These are phyloP conservation scores for Lacerta viridis DNA, from an alignment of 2,797 vertebrate species.

Conservation along the genomic window DNA sequence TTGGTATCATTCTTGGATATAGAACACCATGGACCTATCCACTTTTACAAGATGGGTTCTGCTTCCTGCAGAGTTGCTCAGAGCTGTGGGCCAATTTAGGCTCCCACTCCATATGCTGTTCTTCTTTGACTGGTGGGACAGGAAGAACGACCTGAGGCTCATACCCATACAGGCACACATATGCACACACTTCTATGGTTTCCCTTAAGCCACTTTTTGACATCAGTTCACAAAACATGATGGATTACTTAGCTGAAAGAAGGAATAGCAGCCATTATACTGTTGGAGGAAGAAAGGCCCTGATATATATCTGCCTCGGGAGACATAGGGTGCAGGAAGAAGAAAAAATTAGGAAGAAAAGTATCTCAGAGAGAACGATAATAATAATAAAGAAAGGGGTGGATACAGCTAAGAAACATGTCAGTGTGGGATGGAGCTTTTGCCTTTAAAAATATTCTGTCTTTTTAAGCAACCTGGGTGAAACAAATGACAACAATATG, in stretches of 20 bases:
- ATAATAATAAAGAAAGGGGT: not conserved
- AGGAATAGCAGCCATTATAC: conserved; percentile 2
- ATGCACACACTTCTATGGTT: not conserved
- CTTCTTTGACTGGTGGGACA: conserved; percentile 5
- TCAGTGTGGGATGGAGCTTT: not conserved
- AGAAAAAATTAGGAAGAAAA: not conserved
- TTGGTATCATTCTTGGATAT: conserved; percentile 1
- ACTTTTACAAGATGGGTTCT: not conserved
- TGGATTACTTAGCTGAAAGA: not conserved
- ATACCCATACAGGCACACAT: not conserved
- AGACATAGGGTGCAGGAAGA: conserved; percentile 6
- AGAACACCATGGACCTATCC: not conserved
- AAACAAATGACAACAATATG: not conserved
- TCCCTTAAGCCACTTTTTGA: not conserved
- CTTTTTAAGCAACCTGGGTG: not conserved
- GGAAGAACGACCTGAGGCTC: not conserved
- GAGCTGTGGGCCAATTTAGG: not conserved
- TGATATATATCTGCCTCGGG: conserved; percentile 60
- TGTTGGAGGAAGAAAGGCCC: not conserved
- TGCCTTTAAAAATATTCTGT: not conserved
- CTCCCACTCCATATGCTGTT: conserved; percentile 1
- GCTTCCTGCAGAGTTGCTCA: not conserved
- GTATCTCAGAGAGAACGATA: not conserved
- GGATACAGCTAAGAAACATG: not conserved
- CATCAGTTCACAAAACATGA: conserved; percentile 2